These are phyloP conservation scores for Morbakka virulenta DNA, from an alignment of 30 jellyfish, hydroid and myxozoan species.

Conservation along the genomic window DNA sequence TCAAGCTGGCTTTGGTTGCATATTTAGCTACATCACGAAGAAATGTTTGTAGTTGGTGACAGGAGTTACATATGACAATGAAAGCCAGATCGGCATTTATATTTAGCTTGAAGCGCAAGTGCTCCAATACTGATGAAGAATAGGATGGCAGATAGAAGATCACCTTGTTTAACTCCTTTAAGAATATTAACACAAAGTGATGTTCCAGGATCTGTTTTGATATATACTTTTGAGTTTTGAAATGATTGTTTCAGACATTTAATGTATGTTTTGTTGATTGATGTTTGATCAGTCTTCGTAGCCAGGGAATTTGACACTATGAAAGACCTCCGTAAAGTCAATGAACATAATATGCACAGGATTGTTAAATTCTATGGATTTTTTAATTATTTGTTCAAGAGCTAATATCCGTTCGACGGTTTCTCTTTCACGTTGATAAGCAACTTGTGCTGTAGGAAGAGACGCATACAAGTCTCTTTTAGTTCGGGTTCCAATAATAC, in stretches of 20 bases:
- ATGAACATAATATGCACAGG: neutral
- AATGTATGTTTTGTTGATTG: too few species aligned
- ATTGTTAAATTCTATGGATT: neutral
- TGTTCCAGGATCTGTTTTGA: neutral
- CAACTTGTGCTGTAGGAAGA: neutral
- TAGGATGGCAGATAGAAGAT: neutral
- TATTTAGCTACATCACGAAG: too few species aligned
- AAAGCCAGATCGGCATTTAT: conserved; percentile 27
- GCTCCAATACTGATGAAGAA: conserved; percentile 23
- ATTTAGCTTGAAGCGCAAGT: conserved; percentile 26
- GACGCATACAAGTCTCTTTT: conserved; percentile 11
- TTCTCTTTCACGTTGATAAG: conserved; percentile 12
- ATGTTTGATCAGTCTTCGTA: too few species aligned
- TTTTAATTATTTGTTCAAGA: neutral
- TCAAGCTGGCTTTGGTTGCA: too few species aligned
- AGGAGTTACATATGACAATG: too few species aligned
- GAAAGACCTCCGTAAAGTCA: too few species aligned
- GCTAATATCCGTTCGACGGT: too few species aligned
- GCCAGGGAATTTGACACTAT: too few species aligned
- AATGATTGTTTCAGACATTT: too few species aligned
- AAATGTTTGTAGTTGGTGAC: too few species aligned
- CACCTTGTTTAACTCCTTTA: conserved; percentile 17
- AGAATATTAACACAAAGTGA: conserved; percentile 6
- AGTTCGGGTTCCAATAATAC: conserved; percentile 11
- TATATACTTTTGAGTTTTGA: too few species aligned